phyloP scores from a whole-genome alignment of 2,797 vertebrate genomes.

The Dromococcyx pavoninus region DNA sequence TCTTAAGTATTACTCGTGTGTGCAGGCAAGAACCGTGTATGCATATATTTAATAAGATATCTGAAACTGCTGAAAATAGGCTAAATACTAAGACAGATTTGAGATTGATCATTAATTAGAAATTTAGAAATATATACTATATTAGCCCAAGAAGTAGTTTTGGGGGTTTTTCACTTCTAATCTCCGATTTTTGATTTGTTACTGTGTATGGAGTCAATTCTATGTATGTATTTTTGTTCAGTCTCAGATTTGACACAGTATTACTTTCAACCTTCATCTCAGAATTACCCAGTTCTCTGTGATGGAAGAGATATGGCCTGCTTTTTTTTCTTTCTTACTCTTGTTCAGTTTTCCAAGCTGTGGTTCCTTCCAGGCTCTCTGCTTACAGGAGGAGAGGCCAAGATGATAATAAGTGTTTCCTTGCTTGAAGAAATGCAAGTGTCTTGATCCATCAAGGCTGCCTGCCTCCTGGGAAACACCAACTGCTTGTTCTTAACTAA shows the following conservation, averaged over 20 bases:
- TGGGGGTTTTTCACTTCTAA: not conserved
- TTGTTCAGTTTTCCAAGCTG: slow-evolving; percentile 6
- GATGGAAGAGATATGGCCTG: not conserved
- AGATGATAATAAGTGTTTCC: slow-evolving; percentile 28
- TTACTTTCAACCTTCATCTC: not conserved
- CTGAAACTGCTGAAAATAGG: not conserved
- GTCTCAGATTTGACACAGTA: not conserved
- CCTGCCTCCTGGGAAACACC: slow-evolving; percentile 28
- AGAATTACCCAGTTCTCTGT: not conserved
- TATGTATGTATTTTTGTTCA: not conserved
- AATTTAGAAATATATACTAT: not conserved
- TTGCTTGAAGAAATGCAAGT: slow-evolving; percentile 7
- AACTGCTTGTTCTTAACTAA: slow-evolving; percentile 25
- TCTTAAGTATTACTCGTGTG: not conserved
- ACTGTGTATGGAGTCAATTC: not conserved
- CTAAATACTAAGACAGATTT: not conserved
- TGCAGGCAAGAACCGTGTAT: not conserved
- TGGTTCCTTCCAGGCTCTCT: slow-evolving; percentile 2
- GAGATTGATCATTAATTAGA: not conserved
- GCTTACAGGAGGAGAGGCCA: slow-evolving; percentile 27
- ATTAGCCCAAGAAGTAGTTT: not conserved
- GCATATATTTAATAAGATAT: not conserved
- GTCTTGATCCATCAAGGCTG: slow-evolving; percentile 8
- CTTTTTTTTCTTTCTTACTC: not conserved
- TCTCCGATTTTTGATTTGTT: not conserved